A percentile compares a stretch with the other conserved stretches of the same genome.
phyloP scores from a whole-genome alignment of 1,140 invertebrate species.

The Diachasmimorpha longicaudata region DNA sequence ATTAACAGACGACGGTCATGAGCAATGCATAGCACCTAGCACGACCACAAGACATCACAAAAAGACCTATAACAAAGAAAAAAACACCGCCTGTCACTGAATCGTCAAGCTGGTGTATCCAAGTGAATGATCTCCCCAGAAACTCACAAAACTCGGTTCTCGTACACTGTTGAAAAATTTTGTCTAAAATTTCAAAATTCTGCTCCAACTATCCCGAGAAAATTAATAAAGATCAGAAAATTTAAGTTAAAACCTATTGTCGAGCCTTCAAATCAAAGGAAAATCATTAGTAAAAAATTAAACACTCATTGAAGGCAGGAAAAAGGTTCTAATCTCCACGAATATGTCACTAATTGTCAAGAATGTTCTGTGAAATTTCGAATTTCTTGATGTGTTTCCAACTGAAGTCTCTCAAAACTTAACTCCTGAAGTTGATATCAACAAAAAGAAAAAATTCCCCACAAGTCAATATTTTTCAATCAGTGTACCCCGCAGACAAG shows the following conservation, averaged over 20 bases:
- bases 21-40: conserved; percentile 55
- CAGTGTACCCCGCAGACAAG: no score
- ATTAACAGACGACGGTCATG: conserved; percentile 10
- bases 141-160: background rate
- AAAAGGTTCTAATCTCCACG: background rate
- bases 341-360: background rate
- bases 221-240: background rate
- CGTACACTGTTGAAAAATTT: conserved; percentile 9
- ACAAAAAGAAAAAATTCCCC: no score
- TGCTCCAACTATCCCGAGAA: background rate
- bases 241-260: no score
- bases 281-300: background rate
- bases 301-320: background rate
- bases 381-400: background rate
- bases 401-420: background rate
- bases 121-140: background rate
- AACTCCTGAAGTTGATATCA: no score
- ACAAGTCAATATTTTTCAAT: no score
- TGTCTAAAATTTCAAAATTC: background rate
- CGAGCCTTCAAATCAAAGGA: no score
- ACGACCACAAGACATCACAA: conserved; percentile 48
- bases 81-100: conserved; percentile 43
- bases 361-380: background rate
- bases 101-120: conserved; percentile 33
- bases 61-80: conserved; percentile 35